These are phyloP conservation scores for Lacerta bilineata DNA, from an alignment of 2,797 vertebrate species.

Conservation along the genomic window DNA sequence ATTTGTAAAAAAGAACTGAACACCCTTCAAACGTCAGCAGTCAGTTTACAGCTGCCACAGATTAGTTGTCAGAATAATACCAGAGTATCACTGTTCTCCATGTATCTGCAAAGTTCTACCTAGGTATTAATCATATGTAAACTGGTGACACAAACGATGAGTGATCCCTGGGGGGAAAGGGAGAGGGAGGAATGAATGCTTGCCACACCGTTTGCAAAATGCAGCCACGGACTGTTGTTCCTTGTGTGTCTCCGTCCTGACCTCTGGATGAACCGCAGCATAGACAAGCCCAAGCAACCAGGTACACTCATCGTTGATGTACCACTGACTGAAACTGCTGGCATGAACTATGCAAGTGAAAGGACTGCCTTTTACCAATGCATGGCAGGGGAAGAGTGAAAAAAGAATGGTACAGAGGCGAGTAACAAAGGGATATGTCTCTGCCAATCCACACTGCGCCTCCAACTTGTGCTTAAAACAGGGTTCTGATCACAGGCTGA, in stretches of 20 bases:
- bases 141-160: neutral
- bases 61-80: neutral
- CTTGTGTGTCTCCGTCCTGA: constrained; percentile 6
- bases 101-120: neutral
- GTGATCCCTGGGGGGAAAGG: neutral
- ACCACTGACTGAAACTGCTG: neutral
- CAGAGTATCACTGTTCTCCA: neutral
- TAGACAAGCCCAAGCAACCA: neutral
- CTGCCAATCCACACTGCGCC: neutral
- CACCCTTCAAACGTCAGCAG: neutral
- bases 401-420: neutral
- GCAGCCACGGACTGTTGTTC: constrained; percentile 10
- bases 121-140: constrained; percentile 1
- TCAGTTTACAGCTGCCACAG: neutral
- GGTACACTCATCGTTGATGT: neutral
- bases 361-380: neutral
- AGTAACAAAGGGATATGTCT: neutral
- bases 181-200: neutral
- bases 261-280: constrained; percentile 29
- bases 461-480: neutral
- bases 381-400: neutral
- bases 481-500: neutral
- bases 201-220: constrained; percentile 5
- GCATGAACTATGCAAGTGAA: neutral
- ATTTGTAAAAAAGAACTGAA: neutral